Conservation (phyloP, 2,113 vertebrate species). For the Carettochelys insculpta region DNA sequence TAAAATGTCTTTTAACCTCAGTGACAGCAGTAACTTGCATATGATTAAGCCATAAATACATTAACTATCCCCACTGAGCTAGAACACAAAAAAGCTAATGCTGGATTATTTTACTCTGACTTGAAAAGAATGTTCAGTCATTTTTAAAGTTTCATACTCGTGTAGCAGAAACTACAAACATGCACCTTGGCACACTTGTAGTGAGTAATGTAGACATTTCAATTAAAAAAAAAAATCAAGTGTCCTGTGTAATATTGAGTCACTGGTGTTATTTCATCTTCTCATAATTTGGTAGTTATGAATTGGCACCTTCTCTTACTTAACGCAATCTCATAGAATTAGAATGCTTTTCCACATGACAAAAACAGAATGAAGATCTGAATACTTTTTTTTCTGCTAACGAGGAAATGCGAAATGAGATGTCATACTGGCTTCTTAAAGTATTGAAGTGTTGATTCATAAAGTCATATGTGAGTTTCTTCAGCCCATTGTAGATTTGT, state of each 20-base stretch:
- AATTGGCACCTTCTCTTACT: not conserved
- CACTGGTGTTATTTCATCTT: constrained; percentile 5
- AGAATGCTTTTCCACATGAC: not conserved
- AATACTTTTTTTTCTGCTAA: constrained; percentile 41
- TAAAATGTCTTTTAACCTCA: not conserved
- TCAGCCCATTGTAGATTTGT: constrained; percentile 52
- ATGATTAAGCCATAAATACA: fast-evolving
- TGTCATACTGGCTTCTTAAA: constrained; percentile 34
- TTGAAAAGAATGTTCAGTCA: not conserved
- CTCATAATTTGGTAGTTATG: constrained; percentile 10
- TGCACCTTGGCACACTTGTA: constrained; percentile 8
- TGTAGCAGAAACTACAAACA: constrained; percentile 23
- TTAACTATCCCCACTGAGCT: not conserved
- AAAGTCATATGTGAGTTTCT: constrained; percentile 52
- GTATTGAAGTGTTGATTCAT: constrained; percentile 65
- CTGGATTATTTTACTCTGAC: not conserved
- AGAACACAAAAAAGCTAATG: not conserved
- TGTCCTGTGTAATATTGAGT: constrained; percentile 35
- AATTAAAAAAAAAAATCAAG: not conserved
- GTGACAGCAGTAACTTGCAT: not conserved
- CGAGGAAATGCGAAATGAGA: constrained; percentile 49
- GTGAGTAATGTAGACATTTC: constrained; percentile 44
- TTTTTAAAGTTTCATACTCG: not conserved
- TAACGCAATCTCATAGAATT: not conserved
- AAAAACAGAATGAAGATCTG: not conserved